Conservation (phyloP, 1,140 invertebrate species). For the Bradysia coprophila region DNA sequence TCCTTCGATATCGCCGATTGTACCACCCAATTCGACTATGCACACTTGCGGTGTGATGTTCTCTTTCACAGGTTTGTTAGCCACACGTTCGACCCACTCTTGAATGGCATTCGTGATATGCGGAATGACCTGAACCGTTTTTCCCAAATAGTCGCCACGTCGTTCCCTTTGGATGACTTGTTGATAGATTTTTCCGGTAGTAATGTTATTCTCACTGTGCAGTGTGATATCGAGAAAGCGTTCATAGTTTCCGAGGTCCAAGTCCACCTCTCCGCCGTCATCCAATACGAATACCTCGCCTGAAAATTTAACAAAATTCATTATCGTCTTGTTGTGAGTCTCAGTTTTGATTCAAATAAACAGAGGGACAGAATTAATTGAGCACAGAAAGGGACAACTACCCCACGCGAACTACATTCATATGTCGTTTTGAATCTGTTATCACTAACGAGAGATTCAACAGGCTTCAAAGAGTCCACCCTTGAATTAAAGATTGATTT, state of each 20-base stretch:
- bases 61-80: constrained; percentile 69
- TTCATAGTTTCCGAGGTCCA: constrained; percentile 99
- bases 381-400: no score
- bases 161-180: constrained; percentile 87
- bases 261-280: constrained; percentile 97
- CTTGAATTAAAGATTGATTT: no score
- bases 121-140: constrained; percentile 98
- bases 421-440: no score
- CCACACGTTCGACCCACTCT: constrained; percentile 91
- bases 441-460: no score
- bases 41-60: constrained; percentile 67
- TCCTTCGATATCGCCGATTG: constrained; percentile 97
- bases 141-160: constrained; percentile 91
- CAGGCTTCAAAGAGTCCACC: no score
- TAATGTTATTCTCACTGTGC: constrained; percentile 95
- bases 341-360: no score
- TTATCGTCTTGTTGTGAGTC: no score
- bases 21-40: constrained; percentile 89
- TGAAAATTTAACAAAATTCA: no score
- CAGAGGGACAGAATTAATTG: no score
- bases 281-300: constrained; percentile 98
- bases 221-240: constrained; percentile 91
- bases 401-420: no score
- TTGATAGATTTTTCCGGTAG: constrained; percentile 98
- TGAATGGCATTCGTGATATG: constrained; percentile 97